Conservation (phyloP, 2,113 vertebrate genomes). For the Hydropotes inermis region DNA sequence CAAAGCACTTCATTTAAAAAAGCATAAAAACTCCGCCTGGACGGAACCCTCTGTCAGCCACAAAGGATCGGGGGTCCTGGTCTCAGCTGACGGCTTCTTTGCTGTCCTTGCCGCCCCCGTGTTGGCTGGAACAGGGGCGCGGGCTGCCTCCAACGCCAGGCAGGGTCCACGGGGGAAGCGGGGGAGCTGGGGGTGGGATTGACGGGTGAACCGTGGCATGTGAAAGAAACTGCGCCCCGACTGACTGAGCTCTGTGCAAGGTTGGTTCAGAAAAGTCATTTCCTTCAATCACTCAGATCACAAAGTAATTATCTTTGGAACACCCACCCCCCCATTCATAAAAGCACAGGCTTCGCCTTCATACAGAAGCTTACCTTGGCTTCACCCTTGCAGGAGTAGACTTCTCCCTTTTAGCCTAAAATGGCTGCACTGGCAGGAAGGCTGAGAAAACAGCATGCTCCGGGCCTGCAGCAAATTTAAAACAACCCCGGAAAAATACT, state of each 20-base stretch:
- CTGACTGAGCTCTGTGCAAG: slow-evolving; percentile 50
- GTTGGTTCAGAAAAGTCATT: slow-evolving; percentile 56
- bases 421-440: background rate
- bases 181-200: background rate
- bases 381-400: background rate
- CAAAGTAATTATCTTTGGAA: slow-evolving; percentile 59
- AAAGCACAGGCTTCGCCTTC: slow-evolving; percentile 31
- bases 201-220: background rate
- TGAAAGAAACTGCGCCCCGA: slow-evolving; percentile 13
- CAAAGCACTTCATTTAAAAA: slow-evolving; percentile 10
- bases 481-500: background rate
- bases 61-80: background rate
- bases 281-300: slow-evolving; percentile 67
- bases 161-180: background rate
- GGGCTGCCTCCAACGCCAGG: background rate
- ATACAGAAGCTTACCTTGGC: background rate
- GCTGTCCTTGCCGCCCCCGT: background rate
- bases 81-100: background rate
- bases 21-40: background rate
- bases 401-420: background rate
- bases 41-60: background rate
- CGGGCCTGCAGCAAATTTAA: background rate
- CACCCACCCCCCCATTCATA: slow-evolving; percentile 61
- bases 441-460: background rate
- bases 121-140: accelerated